Base-by-base conservation (phyloP, 2,797 vertebrate species). In the Xenopus petersii region DNA sequence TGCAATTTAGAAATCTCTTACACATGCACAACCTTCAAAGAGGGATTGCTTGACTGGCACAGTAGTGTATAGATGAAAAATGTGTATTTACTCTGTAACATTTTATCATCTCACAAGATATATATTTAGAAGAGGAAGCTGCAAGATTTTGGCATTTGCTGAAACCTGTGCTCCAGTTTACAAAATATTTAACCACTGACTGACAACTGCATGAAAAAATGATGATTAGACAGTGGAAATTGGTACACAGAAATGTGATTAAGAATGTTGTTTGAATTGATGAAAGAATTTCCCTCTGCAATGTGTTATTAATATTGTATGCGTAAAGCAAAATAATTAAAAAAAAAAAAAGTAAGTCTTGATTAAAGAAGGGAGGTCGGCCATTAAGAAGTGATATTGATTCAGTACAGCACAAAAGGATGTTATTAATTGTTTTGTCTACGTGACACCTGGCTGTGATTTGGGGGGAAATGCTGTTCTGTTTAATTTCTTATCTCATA, bases 241-340 rank as follows among this genome's bases (percentile, higher is more conserved):
- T 42, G 36, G 36, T 42, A 42, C 49, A 51, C 2, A 12, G 49
- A 51, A 15, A 51, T 51, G 54, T 67, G 30, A 71, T 77, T 66
- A 60, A 71, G 26, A 10, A 54, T 17, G 26, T 21, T 54, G 67
- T 66, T 49, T 66, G 24, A 42, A 71, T 71, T 51, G 48, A 71
- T 67, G 58, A 1, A 17, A 64, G 64, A 51, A 33, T 59, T 12
- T 76, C 60, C 33, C 49, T 73, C 46, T 51, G 64, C 64, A 36
- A 49, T 17, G 17, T 42, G 70, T 33, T 65, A 42, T 70, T 70
- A 71, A 76, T 48, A 58, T 17, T 9, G 55, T 16, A 58, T 58
- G 67, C 10, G 48, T 68, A 80, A 75, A n/a, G 64, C 71, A 77
- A 64, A 64, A 71, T 60, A 80, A 77, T 73, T 79, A 82, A 51